Evolutionary conservation across 1,140 invertebrate genomes (phyloP).

Genomic region (Drosophila persimilis): DNA sequence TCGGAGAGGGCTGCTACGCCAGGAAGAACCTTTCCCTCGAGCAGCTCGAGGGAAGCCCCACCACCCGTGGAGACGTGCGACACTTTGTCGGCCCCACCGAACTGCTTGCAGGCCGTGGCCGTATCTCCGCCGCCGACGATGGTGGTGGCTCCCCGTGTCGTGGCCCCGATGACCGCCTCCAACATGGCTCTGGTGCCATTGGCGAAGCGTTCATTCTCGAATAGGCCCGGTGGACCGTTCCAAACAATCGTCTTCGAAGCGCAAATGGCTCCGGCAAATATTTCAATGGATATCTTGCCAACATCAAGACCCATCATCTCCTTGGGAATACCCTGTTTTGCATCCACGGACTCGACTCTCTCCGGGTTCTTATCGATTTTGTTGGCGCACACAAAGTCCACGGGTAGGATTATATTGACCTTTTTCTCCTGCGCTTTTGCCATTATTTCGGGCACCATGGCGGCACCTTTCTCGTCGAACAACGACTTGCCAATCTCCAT

Average conservation of each 20-base stretch:
- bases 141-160: slow-evolving; percentile 89
- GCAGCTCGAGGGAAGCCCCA: slow-evolving; percentile 97
- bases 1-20: slow-evolving; percentile 95
- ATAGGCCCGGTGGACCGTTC: slow-evolving; percentile 99
- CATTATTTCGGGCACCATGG: slow-evolving; percentile 95
- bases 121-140: slow-evolving; percentile 99
- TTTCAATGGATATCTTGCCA: slow-evolving; percentile 91
- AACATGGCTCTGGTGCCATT: slow-evolving; percentile 95
- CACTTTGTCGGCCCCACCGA: slow-evolving; percentile 97
- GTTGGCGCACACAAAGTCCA: slow-evolving; percentile 97
- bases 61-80: slow-evolving; percentile 99
- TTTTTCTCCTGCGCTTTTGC: slow-evolving; percentile 96
- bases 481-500: slow-evolving; percentile 98
- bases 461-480: slow-evolving; percentile 96
- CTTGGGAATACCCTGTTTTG: slow-evolving; percentile 91
- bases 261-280: slow-evolving; percentile 91
- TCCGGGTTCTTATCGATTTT: slow-evolving; percentile 96
- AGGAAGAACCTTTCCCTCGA: slow-evolving; percentile 94
- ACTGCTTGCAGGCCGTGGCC: slow-evolving; percentile 98
- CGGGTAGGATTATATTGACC: slow-evolving; percentile 97
- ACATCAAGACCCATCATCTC: slow-evolving; percentile 97
- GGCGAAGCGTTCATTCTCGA: slow-evolving; percentile 97
- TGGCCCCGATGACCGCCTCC: slow-evolving; percentile 96
- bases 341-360: slow-evolving; percentile 89
- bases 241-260: slow-evolving; percentile 98